Evolutionary conservation across 2,113 vertebrate genomes (phyloP), one percentile per base, ranked within the genome.

Genomic region (Dicaeum eximium): DNA sequence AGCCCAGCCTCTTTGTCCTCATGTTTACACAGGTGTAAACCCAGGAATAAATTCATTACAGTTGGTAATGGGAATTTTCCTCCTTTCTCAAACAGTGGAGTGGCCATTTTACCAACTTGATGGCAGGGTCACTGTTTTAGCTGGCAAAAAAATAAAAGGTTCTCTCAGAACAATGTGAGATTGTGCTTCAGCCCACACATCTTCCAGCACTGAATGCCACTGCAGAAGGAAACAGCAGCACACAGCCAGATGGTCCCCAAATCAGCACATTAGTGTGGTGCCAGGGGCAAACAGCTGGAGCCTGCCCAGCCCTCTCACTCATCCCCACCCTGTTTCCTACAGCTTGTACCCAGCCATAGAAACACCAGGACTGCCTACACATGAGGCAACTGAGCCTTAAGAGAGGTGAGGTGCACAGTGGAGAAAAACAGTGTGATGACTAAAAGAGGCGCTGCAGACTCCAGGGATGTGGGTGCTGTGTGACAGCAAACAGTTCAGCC

Each of bases 211-310:
- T 30, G 60, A 90, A 71, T 27, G 62, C 75, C 69, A 37, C 73
- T 15, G 5, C 38, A 30, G 73, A 81, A 57, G 18, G 24, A 33
- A 74, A 71, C 1, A 9, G 24, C 38, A 58, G 56, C 28, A 33
- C 71, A 61, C 0, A 0, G 47, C 45, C 78, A 75, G 28, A 54
- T 3, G 3, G 44, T 42, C 33, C 53, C 64, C 27, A 0, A 51
- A 84, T 13, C 40, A 50, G 66, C 50, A 51, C 4, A 3, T 38
- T 33, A 14, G 19, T 27, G 56, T 21, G 1, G 28, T 51, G 58
- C 53, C 72, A 54, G 33, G 13, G 40, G 16, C 30, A 71, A 91
- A 75, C 31, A 60, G 28, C 72, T 61, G 57, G 72, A 86, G 19
- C 8, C 0, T 1, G 3, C n/a, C 50, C 56, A 66, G 38, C 31